Conservation (phyloP, 2,888 invertebrate species). For the Anaspis maculata region DNA sequence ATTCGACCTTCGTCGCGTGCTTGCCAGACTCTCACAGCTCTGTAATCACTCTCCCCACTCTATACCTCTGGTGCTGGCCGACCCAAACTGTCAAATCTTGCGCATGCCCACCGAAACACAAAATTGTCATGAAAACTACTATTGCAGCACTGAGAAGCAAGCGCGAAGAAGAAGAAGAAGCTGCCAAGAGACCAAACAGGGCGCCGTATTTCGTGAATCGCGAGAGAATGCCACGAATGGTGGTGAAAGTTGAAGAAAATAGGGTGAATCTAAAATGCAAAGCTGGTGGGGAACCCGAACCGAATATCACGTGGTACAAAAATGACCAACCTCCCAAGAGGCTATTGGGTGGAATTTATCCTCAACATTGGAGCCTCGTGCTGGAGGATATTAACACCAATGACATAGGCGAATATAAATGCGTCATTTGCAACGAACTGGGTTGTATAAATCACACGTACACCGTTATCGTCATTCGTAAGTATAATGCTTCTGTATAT, state of each 20-base stretch:
- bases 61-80: too few species aligned
- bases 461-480: conserved; percentile 65
- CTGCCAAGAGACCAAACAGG: conserved; percentile 7
- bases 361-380: conserved; percentile 62
- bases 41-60: too few species aligned
- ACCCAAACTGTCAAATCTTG: too few species aligned
- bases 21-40: too few species aligned
- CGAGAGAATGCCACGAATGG: conserved; percentile 43
- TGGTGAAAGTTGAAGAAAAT: conserved; percentile 71
- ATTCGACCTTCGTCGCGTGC: too few species aligned
- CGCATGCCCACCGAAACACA: too few species aligned
- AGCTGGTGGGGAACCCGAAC: conserved; percentile 66
- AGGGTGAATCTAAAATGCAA: conserved; percentile 65
- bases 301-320: conserved; percentile 81
- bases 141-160: too few species aligned
- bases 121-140: too few species aligned
- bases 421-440: conserved; percentile 71
- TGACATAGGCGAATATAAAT: conserved; percentile 85
- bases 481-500: too few species aligned
- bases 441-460: conserved; percentile 71
- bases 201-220: conserved; percentile 27
- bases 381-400: conserved; percentile 74
- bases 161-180: too few species aligned
- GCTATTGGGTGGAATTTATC: conserved; percentile 56
- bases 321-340: conserved; percentile 59